These are phyloP conservation scores for Mnemiopsis leidyi DNA, from an alignment of 37 sponge, comb jelly and placozoan genomes.

Conservation along the genomic window DNA sequence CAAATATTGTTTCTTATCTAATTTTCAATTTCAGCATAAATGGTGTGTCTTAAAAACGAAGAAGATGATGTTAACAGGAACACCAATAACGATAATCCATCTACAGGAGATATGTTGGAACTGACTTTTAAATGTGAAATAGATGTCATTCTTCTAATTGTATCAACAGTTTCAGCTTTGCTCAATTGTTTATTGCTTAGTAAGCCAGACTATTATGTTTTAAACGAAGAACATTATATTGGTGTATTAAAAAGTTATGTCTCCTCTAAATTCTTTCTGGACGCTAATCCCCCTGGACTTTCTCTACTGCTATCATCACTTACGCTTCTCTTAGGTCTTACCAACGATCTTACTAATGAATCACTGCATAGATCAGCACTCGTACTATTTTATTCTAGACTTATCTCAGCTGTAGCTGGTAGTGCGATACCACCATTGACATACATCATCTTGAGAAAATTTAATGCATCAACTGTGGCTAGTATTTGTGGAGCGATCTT, in stretches of 20 bases:
- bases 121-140: too few relatives aligned
- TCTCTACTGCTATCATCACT: neutral
- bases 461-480: neutral
- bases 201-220: conserved; percentile 1
- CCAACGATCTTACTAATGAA: neutral
- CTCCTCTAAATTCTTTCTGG: neutral
- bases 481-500: neutral
- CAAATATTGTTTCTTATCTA: too few relatives aligned
- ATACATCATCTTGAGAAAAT: neutral
- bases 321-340: neutral
- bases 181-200: neutral
- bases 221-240: neutral
- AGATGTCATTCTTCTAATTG: neutral
- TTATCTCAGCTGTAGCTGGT: conserved; percentile 1
- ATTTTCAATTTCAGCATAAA: too few relatives aligned
- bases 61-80: too few relatives aligned
- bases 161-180: neutral
- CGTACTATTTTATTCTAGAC: neutral
- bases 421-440: neutral
- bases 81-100: too few relatives aligned
- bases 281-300: neutral
- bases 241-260: neutral
- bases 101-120: too few relatives aligned
- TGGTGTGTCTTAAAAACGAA: too few relatives aligned
- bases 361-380: neutral